These are phyloP conservation scores for Acanthisitta chloris DNA, from an alignment of 2,113 vertebrate species.

Conservation along the genomic window DNA sequence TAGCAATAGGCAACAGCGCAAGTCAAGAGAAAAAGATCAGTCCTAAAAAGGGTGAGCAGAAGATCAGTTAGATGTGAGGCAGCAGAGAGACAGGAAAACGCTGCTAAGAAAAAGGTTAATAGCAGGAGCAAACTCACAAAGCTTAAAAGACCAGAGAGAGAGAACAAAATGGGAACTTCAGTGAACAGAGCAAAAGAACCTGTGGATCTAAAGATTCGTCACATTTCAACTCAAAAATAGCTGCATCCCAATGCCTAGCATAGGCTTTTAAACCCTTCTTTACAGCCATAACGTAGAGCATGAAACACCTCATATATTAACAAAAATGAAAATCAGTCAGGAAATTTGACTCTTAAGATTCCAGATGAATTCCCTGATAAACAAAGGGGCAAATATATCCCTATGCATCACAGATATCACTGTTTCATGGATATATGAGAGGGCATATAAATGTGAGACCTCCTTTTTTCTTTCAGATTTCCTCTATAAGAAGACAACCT, in stretches of 20 bases:
- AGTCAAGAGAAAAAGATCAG: not conserved
- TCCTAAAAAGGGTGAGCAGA: not conserved
- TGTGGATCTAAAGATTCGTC: not conserved
- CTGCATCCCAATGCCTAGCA: not conserved
- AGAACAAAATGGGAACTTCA: not conserved
- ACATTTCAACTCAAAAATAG: not conserved
- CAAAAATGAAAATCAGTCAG: not conserved
- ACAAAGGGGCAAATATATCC: not conserved
- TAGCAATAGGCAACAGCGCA: not conserved
- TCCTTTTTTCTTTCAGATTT: not conserved
- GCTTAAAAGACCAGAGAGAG: not conserved
- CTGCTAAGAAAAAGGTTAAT: conserved; percentile 2
- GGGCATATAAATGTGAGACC: not conserved
- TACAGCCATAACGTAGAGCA: not conserved
- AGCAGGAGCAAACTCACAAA: not conserved
- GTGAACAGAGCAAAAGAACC: not conserved
- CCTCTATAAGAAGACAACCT: not conserved
- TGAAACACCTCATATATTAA: not conserved
- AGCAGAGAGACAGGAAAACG: not conserved
- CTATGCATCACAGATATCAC: not conserved
- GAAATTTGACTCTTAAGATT: not conserved
- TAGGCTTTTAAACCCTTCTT: not conserved
- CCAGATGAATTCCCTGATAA: not conserved
- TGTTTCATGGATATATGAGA: not conserved
- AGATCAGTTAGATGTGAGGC: not conserved